Conservation (phyloP, 2,113 vertebrate species). For the Heterotis niloticus region DNA sequence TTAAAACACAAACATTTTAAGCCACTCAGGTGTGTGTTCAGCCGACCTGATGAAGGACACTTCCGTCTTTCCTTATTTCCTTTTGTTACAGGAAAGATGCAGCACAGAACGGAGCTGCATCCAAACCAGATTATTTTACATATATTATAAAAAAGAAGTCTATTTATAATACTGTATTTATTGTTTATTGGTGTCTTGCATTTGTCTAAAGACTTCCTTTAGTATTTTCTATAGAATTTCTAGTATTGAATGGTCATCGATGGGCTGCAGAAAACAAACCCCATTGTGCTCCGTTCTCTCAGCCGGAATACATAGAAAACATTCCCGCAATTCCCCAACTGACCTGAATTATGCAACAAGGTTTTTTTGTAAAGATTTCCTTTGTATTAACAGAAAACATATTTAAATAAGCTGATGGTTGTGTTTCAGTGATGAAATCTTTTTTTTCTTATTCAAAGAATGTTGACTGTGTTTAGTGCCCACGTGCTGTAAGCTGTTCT, state of each 20-base stretch:
- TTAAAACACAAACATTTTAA: neutral
- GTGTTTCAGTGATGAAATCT: conserved; percentile 68
- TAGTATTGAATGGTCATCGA: neutral
- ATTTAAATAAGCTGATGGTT: conserved; percentile 49
- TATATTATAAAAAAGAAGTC: neutral
- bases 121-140: neutral
- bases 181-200: neutral
- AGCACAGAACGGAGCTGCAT: neutral
- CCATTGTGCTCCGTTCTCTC: conserved; percentile 18
- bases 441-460: conserved; percentile 45
- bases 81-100: neutral
- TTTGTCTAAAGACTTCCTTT: neutral
- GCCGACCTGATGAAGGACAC: neutral
- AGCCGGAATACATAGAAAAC: neutral
- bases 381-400: conserved; percentile 50
- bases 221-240: neutral
- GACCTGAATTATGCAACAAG: conserved; percentile 55
- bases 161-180: neutral
- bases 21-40: neutral
- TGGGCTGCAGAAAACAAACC: conserved; percentile 14
- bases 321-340: conserved; percentile 40
- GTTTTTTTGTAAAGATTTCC: conserved; percentile 50
- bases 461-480: conserved; percentile 79
- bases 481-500: conserved; percentile 83
- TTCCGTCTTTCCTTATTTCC: neutral